Base-by-base conservation (phyloP, 2,888 invertebrate species). In the Hyppa rectilinea region DNA sequence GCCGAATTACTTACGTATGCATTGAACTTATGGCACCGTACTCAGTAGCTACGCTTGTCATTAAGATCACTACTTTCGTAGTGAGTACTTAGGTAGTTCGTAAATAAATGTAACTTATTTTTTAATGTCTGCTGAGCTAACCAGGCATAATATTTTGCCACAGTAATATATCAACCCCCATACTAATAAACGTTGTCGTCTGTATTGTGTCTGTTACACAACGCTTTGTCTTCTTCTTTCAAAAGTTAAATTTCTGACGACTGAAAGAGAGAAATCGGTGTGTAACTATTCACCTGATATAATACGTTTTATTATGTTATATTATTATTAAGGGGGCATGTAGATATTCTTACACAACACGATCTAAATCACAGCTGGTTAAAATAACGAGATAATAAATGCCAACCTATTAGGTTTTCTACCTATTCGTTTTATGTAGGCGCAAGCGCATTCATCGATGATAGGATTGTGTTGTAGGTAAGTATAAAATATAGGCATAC, bases 341-440 rank as follows among this genome's bases (percentile, higher is more conserved):
- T 60, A 64, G 17, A 47, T 58, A 80, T 65, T 74, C 49, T 34
- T 43, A 80, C 58, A 68, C 61, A 74, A 61, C 47, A 58, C 52
- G 23, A 36, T 60, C 38, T 75, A 67, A 78, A 80, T 71, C 66
- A 75, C 63, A 43, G 52, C 59, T 43, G 59, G 56, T 55, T 52
- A 75, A 66, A 75, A 56, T 66, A 69, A 74, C 55, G 65, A 43
- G 58, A 45, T 52, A 75, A 78, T 71, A 74, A 65, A 81, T 62
- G 70, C 74, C 71, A 34, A 52, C 59, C 56, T 66, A 71, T 72
- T 53, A 66, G 34, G 40, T 65, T 80, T 71, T 53, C 40, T 59
- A 40, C 17, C 12, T 77, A 38, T 40, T 56, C 38, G 2, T 10
- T 52, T 14, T 9, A 40, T 1, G 17, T 10, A 74, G 31, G 40